phyloP scores from a whole-genome alignment of 1,140 invertebrate species.

The Gonioctena quinquepunctata region DNA sequence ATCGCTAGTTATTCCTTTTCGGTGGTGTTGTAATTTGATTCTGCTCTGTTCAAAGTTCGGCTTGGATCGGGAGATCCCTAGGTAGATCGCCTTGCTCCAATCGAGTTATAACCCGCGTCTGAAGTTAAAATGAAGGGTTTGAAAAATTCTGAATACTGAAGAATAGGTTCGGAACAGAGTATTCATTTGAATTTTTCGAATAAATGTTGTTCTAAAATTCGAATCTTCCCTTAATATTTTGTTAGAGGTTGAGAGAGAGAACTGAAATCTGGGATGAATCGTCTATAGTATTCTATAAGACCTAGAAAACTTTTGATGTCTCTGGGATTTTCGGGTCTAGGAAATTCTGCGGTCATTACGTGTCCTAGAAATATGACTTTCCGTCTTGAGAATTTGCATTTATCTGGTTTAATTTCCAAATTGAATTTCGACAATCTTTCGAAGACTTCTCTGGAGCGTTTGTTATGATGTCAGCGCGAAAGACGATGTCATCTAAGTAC shows the following conservation, averaged over 20 bases:
- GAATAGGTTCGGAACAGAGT: too few species aligned
- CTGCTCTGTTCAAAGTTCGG: too few species aligned
- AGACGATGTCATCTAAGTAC: conserved; percentile 29
- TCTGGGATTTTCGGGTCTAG: conserved; percentile 44
- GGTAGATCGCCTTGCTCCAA: too few species aligned
- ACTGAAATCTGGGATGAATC: conserved; percentile 30
- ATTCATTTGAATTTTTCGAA: conserved; percentile 50
- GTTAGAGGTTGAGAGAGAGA: conserved; percentile 31
- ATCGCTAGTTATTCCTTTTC: too few species aligned
- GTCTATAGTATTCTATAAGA: conserved; percentile 39
- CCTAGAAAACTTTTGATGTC: conserved; percentile 55
- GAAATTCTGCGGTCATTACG: conserved; percentile 49
- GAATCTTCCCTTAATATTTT: conserved; percentile 27
- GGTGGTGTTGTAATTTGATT: too few species aligned
- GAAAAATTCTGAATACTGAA: too few species aligned
- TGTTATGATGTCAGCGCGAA: conserved; percentile 35
- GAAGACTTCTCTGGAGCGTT: conserved; percentile 48
- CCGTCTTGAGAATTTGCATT: conserved; percentile 52
- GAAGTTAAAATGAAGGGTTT: too few species aligned
- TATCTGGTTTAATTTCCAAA: conserved; percentile 34
- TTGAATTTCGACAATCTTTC: conserved; percentile 40
- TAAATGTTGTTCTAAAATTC: conserved; percentile 31
- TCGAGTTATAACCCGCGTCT: too few species aligned
- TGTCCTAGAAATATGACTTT: conserved; percentile 50
- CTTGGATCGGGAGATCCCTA: too few species aligned